Percentiles rank a stretch among this genome's conserved stretches.
Conservation (phyloP, 2,797 vertebrate species). For the Paguma larvata region DNA sequence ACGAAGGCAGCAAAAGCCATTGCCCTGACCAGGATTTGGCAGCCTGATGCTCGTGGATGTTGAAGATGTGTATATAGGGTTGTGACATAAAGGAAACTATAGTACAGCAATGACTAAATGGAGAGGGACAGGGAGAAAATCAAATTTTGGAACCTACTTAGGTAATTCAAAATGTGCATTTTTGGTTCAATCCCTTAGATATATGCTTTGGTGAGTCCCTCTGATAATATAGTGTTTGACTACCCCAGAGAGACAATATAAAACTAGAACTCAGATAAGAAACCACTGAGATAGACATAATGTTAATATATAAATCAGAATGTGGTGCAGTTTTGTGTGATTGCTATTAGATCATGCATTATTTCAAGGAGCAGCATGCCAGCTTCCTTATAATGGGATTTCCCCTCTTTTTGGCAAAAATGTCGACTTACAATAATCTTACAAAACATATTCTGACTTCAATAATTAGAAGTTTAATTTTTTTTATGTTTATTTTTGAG, state of each 20-base stretch:
- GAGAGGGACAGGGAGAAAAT: background rate
- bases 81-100: background rate
- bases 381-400: background rate
- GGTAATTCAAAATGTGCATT: background rate
- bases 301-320: background rate
- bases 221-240: background rate
- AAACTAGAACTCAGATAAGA: background rate
- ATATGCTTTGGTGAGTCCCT: background rate
- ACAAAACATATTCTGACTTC: background rate
- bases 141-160: constrained; percentile 2
- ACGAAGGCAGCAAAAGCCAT: background rate
- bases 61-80: background rate
- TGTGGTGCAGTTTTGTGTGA: background rate
- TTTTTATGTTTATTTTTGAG: background rate
- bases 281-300: background rate
- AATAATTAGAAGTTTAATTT: background rate
- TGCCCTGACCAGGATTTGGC: background rate
- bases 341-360: background rate
- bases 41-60: background rate
- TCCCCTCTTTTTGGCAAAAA: background rate
- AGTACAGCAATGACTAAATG: background rate
- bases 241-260: background rate
- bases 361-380: background rate
- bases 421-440: background rate
- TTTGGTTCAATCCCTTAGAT: background rate